Conservation (phyloP, 2,888 invertebrate species). For the Xestia ashworthii region DNA sequence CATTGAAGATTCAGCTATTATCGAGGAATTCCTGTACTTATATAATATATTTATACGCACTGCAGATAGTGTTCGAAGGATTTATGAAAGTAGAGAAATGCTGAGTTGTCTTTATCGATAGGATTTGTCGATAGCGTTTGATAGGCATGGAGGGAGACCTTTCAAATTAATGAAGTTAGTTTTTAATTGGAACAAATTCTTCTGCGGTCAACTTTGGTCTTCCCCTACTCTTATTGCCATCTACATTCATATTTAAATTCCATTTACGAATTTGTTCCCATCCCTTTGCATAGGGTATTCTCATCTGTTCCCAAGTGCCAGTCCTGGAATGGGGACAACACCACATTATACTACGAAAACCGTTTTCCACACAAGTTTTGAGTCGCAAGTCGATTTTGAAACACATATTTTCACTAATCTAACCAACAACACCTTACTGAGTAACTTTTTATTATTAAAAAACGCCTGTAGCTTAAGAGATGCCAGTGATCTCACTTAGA, state of each 20-base stretch:
- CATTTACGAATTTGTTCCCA: no score
- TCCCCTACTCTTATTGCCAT: background rate
- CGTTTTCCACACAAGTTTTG: background rate
- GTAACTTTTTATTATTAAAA: background rate
- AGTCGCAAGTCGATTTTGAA: background rate
- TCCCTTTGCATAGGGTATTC: background rate
- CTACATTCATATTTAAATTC: no score
- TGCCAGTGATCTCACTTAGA: background rate
- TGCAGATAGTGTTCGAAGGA: constrained; percentile 29
- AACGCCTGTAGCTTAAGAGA: background rate
- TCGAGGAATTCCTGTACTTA: constrained; percentile 14
- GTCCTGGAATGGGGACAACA: no score
- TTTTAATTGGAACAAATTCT: background rate
- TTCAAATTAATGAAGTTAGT: background rate
- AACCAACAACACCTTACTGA: no score
- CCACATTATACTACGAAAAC: background rate
- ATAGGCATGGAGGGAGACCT: background rate
- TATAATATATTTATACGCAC: no score
- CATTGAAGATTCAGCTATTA: constrained; percentile 12
- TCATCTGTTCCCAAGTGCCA: no score
- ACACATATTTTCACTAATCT: background rate
- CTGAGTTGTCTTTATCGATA: constrained; percentile 15
- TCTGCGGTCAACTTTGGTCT: background rate
- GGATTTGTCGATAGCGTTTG: constrained; percentile 39
- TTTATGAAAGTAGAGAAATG: constrained; percentile 43